Percentiles rank a stretch among this genome's conserved stretches.
phyloP scores from a whole-genome alignment of 2,888 invertebrate genomes.

The Trimorus sp. region DNA sequence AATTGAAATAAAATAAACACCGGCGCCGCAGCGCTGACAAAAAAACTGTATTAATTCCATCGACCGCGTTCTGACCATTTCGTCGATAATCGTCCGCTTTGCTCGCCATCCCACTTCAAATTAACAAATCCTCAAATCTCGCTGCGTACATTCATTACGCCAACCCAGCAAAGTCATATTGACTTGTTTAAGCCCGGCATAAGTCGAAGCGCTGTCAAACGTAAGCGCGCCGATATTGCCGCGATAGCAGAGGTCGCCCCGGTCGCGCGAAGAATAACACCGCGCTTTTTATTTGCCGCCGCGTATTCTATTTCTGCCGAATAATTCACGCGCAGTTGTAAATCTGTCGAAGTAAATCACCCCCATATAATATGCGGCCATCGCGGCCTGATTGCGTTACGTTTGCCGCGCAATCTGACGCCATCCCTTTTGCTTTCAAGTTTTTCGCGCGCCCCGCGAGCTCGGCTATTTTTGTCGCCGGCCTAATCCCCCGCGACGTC shows the following conservation, averaged over 20 bases:
- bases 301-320: constrained; percentile 37
- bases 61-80: too few species aligned
- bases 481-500: constrained; percentile 32
- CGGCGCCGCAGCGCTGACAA: too few species aligned
- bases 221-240: constrained; percentile 32
- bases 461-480: constrained; percentile 18
- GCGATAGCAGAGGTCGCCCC: constrained; percentile 1
- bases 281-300: constrained; percentile 21
- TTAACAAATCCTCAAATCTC: constrained; percentile 39
- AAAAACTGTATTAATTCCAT: too few species aligned
- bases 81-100: too few species aligned
- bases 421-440: constrained; percentile 32
- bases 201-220: constrained; percentile 38
- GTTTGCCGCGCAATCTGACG: constrained; percentile 36
- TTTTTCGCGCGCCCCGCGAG: constrained; percentile 15
- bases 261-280: constrained; percentile 15
- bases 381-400: constrained; percentile 28
- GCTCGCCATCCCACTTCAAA: constrained; percentile 2
- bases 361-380: constrained; percentile 37
- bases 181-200: constrained; percentile 38
- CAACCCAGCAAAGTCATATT: constrained; percentile 25
- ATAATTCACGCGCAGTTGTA: constrained; percentile 44
- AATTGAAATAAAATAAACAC: too few species aligned
- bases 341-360: constrained; percentile 57
- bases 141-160: constrained; percentile 31